These are phyloP conservation scores for Craseonycteris thonglongyai DNA, from an alignment of 2,113 vertebrate species.

Conservation along the genomic window DNA sequence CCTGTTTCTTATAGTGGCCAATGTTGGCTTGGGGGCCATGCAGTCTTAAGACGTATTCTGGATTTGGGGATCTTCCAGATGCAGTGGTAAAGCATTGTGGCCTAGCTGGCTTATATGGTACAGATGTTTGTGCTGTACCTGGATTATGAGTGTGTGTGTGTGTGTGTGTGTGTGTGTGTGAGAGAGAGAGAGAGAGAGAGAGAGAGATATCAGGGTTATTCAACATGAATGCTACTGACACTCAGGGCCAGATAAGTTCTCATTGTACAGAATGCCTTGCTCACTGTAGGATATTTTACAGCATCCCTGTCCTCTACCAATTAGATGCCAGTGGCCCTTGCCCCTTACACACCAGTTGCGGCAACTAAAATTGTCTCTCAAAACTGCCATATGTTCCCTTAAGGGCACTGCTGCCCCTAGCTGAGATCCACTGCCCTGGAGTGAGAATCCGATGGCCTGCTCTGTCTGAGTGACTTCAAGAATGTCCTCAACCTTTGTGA, in stretches of 20 bases:
- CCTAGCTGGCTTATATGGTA: background rate
- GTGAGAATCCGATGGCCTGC: background rate
- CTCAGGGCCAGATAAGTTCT: background rate
- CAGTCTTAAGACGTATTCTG: background rate
- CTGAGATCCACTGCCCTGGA: background rate
- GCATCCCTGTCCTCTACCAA: background rate
- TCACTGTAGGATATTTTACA: background rate
- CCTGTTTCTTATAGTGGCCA: background rate
- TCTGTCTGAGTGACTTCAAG: background rate
- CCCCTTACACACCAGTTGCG: background rate
- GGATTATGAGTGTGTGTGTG: background rate
- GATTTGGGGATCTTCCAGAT: background rate
- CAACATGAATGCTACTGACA: background rate
- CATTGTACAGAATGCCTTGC: background rate
- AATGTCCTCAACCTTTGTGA: background rate
- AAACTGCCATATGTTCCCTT: background rate
- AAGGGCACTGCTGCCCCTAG: background rate
- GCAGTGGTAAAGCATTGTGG: background rate
- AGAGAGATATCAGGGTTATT: background rate
- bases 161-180: background rate
- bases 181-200: background rate
- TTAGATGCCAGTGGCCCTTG: background rate
- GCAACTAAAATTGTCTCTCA: background rate
- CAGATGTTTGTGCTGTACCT: background rate
- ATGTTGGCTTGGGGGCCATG: background rate